Percentiles rank a stretch among this genome's conserved stretches.
These are phyloP conservation scores for Pseudomyrmex concolor DNA, from an alignment of 1,140 invertebrate species.

Conservation along the genomic window DNA sequence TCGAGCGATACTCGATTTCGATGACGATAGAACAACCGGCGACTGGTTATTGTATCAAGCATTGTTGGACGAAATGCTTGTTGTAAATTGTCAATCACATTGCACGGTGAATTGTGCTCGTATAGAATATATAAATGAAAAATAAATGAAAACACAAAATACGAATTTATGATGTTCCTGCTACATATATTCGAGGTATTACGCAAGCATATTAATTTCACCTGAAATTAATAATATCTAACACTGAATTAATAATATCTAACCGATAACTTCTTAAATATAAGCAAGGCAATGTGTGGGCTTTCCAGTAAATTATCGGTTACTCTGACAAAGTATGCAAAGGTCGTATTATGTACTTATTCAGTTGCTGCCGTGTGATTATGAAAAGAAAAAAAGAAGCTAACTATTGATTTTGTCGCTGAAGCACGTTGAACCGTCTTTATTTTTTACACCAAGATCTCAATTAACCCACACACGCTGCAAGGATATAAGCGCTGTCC, in stretches of 20 bases:
- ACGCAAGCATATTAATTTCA: too few species aligned
- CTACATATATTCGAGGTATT: too few species aligned
- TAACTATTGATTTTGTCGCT: conserved; percentile 20
- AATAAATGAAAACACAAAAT: background rate
- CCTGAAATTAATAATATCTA: too few species aligned
- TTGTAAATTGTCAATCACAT: conserved; percentile 8
- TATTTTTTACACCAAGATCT: conserved; percentile 21
- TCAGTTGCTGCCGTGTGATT: background rate
- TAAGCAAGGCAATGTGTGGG: too few species aligned
- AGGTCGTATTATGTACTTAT: background rate
- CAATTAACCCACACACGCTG: conserved; percentile 27
- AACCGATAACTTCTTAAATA: too few species aligned
- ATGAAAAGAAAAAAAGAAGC: background rate
- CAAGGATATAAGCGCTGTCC: conserved; percentile 6
- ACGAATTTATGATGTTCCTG: too few species aligned
- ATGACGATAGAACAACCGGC: too few species aligned
- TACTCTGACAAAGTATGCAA: background rate
- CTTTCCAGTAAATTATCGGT: background rate
- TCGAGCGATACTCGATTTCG: background rate
- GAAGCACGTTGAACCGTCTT: conserved; percentile 12
- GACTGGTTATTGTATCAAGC: background rate
- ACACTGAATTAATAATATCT: too few species aligned
- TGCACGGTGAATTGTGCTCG: too few species aligned
- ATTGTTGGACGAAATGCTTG: background rate
- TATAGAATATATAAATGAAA: too few species aligned